These are phyloP conservation scores for Eudasyphora cyanicolor DNA, from an alignment of 2,888 invertebrate species.

Conservation along the genomic window DNA sequence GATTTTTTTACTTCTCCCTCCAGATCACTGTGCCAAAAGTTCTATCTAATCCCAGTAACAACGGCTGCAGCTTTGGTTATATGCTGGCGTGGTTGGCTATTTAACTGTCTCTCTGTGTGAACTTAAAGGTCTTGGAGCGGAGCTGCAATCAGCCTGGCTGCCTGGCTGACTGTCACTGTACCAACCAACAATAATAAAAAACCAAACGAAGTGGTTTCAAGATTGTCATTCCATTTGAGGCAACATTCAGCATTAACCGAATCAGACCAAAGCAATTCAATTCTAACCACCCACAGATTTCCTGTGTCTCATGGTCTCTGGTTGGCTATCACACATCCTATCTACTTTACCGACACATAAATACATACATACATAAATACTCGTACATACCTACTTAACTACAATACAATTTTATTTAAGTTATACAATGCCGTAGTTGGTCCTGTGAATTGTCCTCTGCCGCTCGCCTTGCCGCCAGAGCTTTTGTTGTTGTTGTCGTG, in stretches of 20 bases:
- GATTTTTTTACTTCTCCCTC: no score
- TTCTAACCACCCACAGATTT: slow-evolving; percentile 39
- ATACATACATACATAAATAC: not conserved
- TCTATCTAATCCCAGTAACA: not conserved
- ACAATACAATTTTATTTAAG: slow-evolving; percentile 30
- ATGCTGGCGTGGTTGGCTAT: slow-evolving; percentile 47
- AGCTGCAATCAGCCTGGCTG: no score
- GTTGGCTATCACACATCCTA: not conserved
- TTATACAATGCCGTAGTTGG: slow-evolving; percentile 24
- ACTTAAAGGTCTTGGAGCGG: not conserved
- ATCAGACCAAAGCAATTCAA: slow-evolving; percentile 27
- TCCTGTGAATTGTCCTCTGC: no score
- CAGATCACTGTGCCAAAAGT: not conserved
- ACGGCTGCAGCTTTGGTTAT: slow-evolving; percentile 37
- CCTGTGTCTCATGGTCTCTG: not conserved
- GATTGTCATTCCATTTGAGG: slow-evolving; percentile 47
- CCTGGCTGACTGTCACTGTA: not conserved
- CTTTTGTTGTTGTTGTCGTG: slow-evolving; percentile 3
- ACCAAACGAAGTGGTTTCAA: slow-evolving; percentile 41
- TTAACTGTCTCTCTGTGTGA: slow-evolving; percentile 12
- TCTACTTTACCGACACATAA: not conserved
- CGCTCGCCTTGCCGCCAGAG: not conserved
- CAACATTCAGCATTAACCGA: slow-evolving; percentile 37
- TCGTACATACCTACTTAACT: not conserved
- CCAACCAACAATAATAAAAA: slow-evolving; percentile 15